phyloP scores from a whole-genome alignment of 2,888 invertebrate genomes.

The Elysia crispata region DNA sequence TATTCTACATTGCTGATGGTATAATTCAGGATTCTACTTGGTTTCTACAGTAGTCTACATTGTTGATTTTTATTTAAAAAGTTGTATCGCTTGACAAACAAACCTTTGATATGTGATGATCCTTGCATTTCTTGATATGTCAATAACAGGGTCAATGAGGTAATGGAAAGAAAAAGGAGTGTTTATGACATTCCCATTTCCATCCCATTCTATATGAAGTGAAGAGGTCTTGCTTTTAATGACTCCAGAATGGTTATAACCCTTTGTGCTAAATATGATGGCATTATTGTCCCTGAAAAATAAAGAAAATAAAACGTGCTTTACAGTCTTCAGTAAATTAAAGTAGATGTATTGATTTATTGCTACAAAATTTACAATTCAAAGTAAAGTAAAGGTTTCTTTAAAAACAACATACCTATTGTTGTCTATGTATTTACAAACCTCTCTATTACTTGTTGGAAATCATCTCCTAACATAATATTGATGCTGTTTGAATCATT shows the following conservation, averaged over 20 bases:
- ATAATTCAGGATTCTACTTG: too few species aligned
- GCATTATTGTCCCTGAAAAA: slow-evolving; percentile 43
- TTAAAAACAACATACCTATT: too few species aligned
- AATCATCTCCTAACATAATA: slow-evolving; percentile 29
- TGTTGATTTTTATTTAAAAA: too few species aligned
- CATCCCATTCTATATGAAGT: slow-evolving; percentile 40
- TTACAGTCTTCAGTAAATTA: too few species aligned
- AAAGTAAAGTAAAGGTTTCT: too few species aligned
- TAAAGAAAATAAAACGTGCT: too few species aligned
- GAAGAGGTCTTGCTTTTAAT: neutral
- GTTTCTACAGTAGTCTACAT: too few species aligned
- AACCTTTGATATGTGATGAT: slow-evolving; percentile 37
- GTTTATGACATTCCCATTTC: neutral
- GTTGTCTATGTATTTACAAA: slow-evolving; percentile 7
- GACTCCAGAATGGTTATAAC: neutral
- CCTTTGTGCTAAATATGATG: slow-evolving; percentile 33
- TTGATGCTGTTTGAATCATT: slow-evolving; percentile 18
- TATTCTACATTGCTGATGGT: too few species aligned
- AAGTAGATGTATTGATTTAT: too few species aligned
- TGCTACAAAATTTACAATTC: too few species aligned
- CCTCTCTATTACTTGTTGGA: slow-evolving; percentile 36
- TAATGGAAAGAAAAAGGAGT: slow-evolving; percentile 36
- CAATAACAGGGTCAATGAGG: slow-evolving; percentile 43
- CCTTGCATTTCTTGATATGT: neutral
- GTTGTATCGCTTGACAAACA: neutral